Evolutionary conservation across 2,888 invertebrate species (phyloP).

Genomic region (Cremastobaeus sp.): DNA sequence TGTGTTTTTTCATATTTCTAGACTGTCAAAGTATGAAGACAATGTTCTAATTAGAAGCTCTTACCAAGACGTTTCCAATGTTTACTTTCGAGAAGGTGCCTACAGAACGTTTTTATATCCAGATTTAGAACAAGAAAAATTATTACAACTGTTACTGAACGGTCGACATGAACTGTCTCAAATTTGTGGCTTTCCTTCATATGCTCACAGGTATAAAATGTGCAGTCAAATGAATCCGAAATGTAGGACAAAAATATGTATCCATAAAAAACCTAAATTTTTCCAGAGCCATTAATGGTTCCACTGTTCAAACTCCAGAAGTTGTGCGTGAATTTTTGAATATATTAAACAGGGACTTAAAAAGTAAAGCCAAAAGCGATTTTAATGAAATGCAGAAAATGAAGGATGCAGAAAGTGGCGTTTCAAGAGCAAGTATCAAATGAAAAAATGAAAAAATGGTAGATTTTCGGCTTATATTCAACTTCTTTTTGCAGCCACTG

Average conservation of each 20-base stretch:
- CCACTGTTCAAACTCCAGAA: slow-evolving; percentile 89
- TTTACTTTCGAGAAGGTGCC: slow-evolving; percentile 90
- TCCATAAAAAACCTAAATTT: neutral
- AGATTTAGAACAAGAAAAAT: slow-evolving; percentile 85
- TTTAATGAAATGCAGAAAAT: slow-evolving; percentile 87
- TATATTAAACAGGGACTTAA: slow-evolving; percentile 85
- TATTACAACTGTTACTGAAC: slow-evolving; percentile 85
- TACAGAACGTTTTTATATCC: slow-evolving; percentile 92
- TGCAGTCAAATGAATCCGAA: too few species aligned
- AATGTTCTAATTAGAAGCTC: slow-evolving; percentile 88
- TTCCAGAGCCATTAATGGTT: slow-evolving; percentile 89
- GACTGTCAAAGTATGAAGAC: slow-evolving; percentile 84
- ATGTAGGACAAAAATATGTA: neutral
- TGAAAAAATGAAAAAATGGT: neutral
- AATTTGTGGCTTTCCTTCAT: slow-evolving; percentile 93
- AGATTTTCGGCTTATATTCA: neutral
- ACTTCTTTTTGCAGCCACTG: slow-evolving; percentile 62
- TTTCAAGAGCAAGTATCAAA: slow-evolving; percentile 16
- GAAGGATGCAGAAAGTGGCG: slow-evolving; percentile 80
- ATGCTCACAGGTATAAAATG: slow-evolving; percentile 85
- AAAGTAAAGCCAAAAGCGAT: slow-evolving; percentile 85
- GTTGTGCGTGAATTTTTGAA: slow-evolving; percentile 90
- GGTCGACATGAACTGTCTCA: slow-evolving; percentile 89
- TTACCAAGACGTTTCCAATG: slow-evolving; percentile 89
- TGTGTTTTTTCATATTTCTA: slow-evolving; percentile 64